A percentile compares a stretch with the other conserved stretches of the same genome.
phyloP scores from a whole-genome alignment of 2,888 invertebrate genomes.

The Teleogryllus oceanicus region DNA sequence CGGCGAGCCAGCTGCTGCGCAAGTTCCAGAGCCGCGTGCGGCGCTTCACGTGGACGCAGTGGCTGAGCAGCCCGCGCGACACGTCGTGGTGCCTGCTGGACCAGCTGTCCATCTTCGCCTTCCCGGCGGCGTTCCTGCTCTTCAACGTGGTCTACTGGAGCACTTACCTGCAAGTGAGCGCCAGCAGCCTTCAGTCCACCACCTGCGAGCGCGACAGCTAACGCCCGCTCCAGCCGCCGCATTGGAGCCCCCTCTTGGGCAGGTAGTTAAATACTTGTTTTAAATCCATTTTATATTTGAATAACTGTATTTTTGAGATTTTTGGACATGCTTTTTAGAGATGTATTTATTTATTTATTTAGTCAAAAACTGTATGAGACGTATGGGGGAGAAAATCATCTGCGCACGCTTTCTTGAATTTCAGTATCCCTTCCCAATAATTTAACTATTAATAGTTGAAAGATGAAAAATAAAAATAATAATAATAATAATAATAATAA shows the following conservation, averaged over 20 bases:
- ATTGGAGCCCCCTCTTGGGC: background rate
- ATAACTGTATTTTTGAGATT: too few species aligned
- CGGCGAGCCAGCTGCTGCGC: background rate
- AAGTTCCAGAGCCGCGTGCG: background rate
- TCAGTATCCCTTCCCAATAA: too few species aligned
- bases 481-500: too few species aligned
- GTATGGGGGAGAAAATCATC: too few species aligned
- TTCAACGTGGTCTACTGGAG: slow-evolving; percentile 32
- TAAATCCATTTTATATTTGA: too few species aligned
- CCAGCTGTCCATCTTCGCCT: slow-evolving; percentile 26
- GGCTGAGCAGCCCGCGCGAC: background rate
- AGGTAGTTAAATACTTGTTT: too few species aligned
- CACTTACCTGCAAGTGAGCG: background rate
- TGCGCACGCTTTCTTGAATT: too few species aligned
- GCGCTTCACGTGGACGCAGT: background rate
- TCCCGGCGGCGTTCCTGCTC: slow-evolving; percentile 26
- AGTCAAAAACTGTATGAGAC: too few species aligned
- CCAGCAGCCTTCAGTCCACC: background rate
- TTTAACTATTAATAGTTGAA: too few species aligned
- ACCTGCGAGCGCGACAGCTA: background rate
- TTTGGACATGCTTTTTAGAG: too few species aligned
- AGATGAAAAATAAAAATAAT: too few species aligned
- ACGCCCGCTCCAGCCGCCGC: background rate
- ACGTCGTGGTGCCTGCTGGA: slow-evolving; percentile 26
- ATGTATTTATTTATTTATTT: too few species aligned